phyloP scores from a whole-genome alignment of 2,888 invertebrate species.

The Isotomurus palustris region DNA sequence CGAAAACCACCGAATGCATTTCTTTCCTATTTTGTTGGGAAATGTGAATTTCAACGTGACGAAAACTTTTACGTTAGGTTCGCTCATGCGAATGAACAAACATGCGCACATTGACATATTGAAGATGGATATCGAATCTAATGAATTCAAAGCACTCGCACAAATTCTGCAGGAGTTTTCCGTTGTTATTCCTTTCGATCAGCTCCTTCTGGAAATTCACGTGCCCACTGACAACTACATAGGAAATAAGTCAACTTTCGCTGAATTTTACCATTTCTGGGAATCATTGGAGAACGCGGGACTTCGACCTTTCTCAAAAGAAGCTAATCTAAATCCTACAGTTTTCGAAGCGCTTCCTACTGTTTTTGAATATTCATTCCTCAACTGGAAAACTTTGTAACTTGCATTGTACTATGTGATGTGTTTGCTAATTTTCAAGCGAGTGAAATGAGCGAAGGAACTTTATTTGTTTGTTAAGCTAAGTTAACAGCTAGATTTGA shows the following conservation, averaged over 20 bases:
- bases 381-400: too few relatives aligned
- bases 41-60: neutral
- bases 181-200: constrained; percentile 18
- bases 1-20: constrained; percentile 12
- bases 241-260: too few relatives aligned
- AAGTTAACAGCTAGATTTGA: too few relatives aligned
- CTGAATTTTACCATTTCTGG: constrained; percentile 22
- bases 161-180: constrained; percentile 18
- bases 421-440: too few relatives aligned
- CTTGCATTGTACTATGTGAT: too few relatives aligned
- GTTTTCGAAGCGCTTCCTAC: constrained; percentile 3
- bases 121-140: constrained; percentile 32
- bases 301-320: constrained; percentile 17
- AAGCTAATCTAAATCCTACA: constrained; percentile 17
- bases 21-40: constrained; percentile 2
- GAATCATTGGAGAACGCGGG: constrained; percentile 20
- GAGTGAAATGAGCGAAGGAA: too few relatives aligned
- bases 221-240: constrained; percentile 5
- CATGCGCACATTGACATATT: constrained; percentile 23
- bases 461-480: too few relatives aligned
- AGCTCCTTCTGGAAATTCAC: constrained; percentile 14
- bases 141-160: constrained; percentile 18
- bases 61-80: neutral
- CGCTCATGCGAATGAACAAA: constrained; percentile 13
- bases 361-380: constrained; percentile 22